A percentile compares a stretch with the other conserved stretches of the same genome.
phyloP scores from a whole-genome alignment of 2,113 vertebrate species.

The Petrocephalus zakoni region DNA sequence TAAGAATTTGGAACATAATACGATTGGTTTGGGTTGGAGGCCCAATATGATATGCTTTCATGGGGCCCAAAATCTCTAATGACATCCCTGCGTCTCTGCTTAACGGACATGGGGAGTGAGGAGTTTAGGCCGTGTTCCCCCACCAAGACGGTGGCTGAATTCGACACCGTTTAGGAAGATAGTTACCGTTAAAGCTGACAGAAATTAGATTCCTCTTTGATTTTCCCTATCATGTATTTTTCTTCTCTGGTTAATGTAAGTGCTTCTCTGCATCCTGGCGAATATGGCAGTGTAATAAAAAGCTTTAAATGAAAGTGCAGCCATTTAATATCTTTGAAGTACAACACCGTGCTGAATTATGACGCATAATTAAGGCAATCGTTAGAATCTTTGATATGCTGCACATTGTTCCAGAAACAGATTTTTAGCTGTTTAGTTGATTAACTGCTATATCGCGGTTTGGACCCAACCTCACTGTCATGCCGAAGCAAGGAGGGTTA shows the following conservation, averaged over 20 bases:
- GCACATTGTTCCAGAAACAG: neutral
- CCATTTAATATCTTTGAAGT: neutral
- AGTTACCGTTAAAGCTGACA: slow-evolving; percentile 37
- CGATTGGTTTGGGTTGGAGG: too few relatives aligned
- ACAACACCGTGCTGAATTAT: neutral
- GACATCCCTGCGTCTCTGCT: slow-evolving; percentile 25
- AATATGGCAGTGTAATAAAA: neutral
- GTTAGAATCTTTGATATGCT: neutral
- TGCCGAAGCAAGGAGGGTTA: too few relatives aligned
- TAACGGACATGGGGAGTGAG: slow-evolving; percentile 49
- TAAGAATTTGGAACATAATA: too few relatives aligned
- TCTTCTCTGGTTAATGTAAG: neutral
- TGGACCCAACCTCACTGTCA: neutral
- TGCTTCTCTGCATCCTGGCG: neutral
- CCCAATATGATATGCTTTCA: too few relatives aligned
- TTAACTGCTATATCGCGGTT: neutral
- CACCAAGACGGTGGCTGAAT: slow-evolving; percentile 44
- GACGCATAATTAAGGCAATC: neutral
- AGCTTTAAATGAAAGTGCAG: neutral
- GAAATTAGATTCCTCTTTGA: slow-evolving; percentile 3
- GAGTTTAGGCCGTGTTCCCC: slow-evolving; percentile 48
- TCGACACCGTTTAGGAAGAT: slow-evolving; percentile 41
- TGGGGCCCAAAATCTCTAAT: too few relatives aligned
- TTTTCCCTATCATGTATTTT: neutral
- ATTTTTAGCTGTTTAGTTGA: neutral